These are phyloP conservation scores for Pollenia angustigena DNA, from an alignment of 2,888 invertebrate species.

Conservation along the genomic window DNA sequence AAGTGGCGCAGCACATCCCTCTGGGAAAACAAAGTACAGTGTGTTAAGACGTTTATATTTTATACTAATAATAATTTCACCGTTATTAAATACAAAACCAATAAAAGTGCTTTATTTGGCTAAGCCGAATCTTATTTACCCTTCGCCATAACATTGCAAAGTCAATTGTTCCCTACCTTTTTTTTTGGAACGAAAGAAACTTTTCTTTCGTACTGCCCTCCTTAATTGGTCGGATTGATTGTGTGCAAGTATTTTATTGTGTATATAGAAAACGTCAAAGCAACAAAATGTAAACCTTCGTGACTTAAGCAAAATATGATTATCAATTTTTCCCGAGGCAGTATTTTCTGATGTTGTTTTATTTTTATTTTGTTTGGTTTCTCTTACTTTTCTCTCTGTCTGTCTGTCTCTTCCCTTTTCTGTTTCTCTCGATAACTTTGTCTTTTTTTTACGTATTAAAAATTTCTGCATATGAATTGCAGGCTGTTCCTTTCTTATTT, in stretches of 20 bases:
- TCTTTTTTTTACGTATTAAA: conserved; percentile 31
- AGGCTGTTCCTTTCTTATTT: conserved; percentile 64
- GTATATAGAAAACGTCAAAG: conserved; percentile 74
- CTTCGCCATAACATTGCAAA: no score
- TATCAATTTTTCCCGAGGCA: conserved; percentile 74
- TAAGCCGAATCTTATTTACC: no score
- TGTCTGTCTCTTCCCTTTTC: background rate
- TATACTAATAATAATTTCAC: no score
- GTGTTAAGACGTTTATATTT: no score
- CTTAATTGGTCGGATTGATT: background rate
- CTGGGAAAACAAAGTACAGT: no score
- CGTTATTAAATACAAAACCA: no score
- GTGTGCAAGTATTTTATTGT: conserved; percentile 42
- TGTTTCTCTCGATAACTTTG: background rate
- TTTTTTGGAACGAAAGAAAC: no score
- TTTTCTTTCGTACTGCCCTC: background rate
- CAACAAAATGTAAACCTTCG: conserved; percentile 76
- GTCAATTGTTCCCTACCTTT: no score
- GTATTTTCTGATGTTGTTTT: conserved; percentile 49
- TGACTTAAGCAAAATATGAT: conserved; percentile 77
- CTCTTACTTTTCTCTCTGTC: conserved; percentile 7
- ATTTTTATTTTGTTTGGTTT: conserved; percentile 52
- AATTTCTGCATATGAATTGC: conserved; percentile 75
- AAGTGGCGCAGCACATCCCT: no score
- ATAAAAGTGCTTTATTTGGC: no score